Conservation (phyloP, 2,888 invertebrate species). For the Pachliopta kotzebuea region DNA sequence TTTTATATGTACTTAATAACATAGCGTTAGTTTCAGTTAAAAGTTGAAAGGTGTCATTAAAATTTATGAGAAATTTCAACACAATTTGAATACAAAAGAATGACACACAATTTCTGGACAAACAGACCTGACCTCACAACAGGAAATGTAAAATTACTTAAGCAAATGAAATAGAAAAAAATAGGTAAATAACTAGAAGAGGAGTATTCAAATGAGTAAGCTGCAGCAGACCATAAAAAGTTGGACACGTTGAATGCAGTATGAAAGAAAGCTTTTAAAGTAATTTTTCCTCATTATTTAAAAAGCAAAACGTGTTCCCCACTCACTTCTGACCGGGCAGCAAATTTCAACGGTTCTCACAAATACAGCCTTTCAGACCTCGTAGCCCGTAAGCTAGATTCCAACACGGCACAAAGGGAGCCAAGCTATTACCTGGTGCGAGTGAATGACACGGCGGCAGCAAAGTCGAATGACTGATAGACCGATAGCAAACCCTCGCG, state of each 20-base stretch:
- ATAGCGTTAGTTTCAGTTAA: no score
- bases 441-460: slow-evolving; percentile 34
- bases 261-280: slow-evolving; percentile 17
- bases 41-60: no score
- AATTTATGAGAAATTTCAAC: no score
- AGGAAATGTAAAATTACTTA: background rate
- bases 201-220: slow-evolving; percentile 2
- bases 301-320: slow-evolving; percentile 17
- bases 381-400: slow-evolving; percentile 25
- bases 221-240: background rate
- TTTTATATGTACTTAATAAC: no score
- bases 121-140: no score
- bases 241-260: slow-evolving; percentile 11
- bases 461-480: slow-evolving; percentile 36
- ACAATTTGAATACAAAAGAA: no score
- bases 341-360: slow-evolving; percentile 14
- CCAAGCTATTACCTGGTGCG: slow-evolving; percentile 32
- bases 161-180: slow-evolving; percentile 5
- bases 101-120: no score
- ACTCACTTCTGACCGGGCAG: slow-evolving; percentile 14
- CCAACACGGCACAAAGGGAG: slow-evolving; percentile 29
- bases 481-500: slow-evolving; percentile 26
- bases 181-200: background rate
- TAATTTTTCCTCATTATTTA: slow-evolving; percentile 19
- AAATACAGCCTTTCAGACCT: slow-evolving; percentile 29